Base-by-base conservation (phyloP, 1,140 invertebrate genomes). In the Panonychus citri region DNA sequence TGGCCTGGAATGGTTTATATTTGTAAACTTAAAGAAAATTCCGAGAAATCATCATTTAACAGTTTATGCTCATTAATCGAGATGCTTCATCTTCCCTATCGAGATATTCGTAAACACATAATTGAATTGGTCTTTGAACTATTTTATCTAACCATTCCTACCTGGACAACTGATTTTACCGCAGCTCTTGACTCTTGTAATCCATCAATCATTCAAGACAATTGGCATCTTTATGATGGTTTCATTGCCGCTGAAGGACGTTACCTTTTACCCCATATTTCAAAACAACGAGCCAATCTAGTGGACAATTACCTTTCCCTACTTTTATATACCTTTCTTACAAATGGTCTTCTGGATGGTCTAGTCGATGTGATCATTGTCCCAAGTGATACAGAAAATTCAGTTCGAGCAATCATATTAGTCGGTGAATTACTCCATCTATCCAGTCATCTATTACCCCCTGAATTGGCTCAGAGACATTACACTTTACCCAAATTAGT, bases 41-140 rank as follows among this genome's bases (percentile, higher is more conserved):
- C 15, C 1, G n/a, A 55, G 10, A 24, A 8, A 3, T 10, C 39
- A 27, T 64, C 67, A 60, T 63, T 68, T n/a, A 66, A 65, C 57
- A 68, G 69, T 43, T 70, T 93, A 24, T 78, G 80, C 62, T 82
- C 87, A 15, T 77, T 94, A 56, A 80, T 91, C 15, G 81, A 85
- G 64, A 81, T 87, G 53, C 69, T 94, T 1, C 85, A 89, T 66
- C 75, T 91, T 57, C 82, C 85, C 59, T 81, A 90, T 65, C 66
- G 81, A 46, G 85, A 93, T 75, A 83, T 88, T 63, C 75, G 85
- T 68, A 83, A 85, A 76, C 82, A 83, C 49, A 81, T 94, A 61
- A 71, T 95, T 64, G 87, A 91, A 67, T 71, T 93, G 48, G 71
- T 95, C 17, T 94, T 87, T 68, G 87, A 94, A 68, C 69, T 94